These are phyloP conservation scores for Rhyacophila brunnea DNA, from an alignment of 1,140 invertebrate species.

Conservation along the genomic window DNA sequence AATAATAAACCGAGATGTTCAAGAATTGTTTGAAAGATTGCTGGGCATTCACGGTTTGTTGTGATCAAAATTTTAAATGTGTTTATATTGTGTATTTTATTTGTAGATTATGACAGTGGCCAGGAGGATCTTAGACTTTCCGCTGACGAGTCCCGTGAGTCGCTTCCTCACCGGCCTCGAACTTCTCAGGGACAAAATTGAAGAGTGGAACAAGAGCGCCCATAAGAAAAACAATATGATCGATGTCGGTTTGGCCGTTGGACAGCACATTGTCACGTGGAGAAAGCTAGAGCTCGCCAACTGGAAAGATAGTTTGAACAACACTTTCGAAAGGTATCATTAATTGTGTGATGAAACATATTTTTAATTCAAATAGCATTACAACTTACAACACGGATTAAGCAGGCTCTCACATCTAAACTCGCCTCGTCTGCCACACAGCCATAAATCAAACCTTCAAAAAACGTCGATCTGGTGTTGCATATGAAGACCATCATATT, in stretches of 20 bases:
- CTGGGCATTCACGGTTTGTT: neutral
- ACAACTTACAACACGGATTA: no score
- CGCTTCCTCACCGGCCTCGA: constrained; percentile 90
- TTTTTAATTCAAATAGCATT: no score
- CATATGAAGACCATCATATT: no score
- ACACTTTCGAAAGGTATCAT: constrained; percentile 54
- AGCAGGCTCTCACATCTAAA: no score
- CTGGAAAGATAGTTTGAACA: constrained; percentile 79
- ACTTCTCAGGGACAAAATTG: constrained; percentile 76
- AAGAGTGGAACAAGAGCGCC: constrained; percentile 92
- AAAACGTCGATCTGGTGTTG: no score
- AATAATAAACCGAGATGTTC: neutral
- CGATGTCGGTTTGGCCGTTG: constrained; percentile 67
- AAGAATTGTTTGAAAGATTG: neutral
- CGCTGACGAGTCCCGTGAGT: constrained; percentile 78
- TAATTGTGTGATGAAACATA: no score
- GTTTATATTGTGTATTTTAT: constrained; percentile 4
- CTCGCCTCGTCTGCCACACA: no score
- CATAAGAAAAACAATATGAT: constrained; percentile 81
- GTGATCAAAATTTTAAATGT: constrained; percentile 6
- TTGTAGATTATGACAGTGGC: constrained; percentile 66
- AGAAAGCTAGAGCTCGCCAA: constrained; percentile 84
- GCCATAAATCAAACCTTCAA: no score
- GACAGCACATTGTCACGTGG: constrained; percentile 85
- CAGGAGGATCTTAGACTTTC: constrained; percentile 74